Evolutionary conservation across 2,888 invertebrate species (phyloP), one percentile per base, ranked within the genome.

Genomic region (Tiliacea aurago): DNA sequence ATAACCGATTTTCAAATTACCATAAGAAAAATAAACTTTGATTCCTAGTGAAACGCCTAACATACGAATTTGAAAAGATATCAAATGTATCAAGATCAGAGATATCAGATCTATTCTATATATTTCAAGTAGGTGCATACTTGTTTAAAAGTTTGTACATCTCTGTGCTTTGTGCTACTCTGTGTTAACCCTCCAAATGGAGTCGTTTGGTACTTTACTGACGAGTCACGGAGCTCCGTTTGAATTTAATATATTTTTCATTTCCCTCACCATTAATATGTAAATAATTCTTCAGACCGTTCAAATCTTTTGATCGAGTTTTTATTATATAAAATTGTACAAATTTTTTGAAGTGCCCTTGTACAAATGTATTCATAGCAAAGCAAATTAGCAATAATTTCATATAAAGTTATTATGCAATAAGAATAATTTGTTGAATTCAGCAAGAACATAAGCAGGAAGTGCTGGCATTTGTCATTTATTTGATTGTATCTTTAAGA

Each of bases 231-330:
- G 93, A 93, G 93, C 93, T 93, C 91, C 90, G 94, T 94, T 94
- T 94, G 95, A 95, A 95, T 96, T 95, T 96, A 95, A 96, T 96
- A 95, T 94, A 96, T 95, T 95, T 96, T 96, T 96, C 95, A 95
- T 96, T 95, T 95, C 94, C 95, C 91, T 90, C 86, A 89, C 93
- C 90, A 96, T 96, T 95, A 96, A 95, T 95, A 96, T 96, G 95
- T 92, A 93, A 95, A 96, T 95, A 91, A 92, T 94, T 92, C 90
- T 91, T 91, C 89, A 89, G 90, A 91, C 89, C 87, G 79, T 84
- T 83, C 84, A 89, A 90, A 83, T 88, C 87, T 89, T 87, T 90
- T 90, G 87, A 90, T 88, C 84, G 83, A 86, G 85, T 83, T 83
- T 81, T 78, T 78, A 80, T 80, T 81, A 78, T 73, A 76, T 64